A percentile compares a stretch with the other conserved stretches of the same genome.
phyloP scores from a whole-genome alignment of 2,113 vertebrate genomes.

The Corydoras sp. region DNA sequence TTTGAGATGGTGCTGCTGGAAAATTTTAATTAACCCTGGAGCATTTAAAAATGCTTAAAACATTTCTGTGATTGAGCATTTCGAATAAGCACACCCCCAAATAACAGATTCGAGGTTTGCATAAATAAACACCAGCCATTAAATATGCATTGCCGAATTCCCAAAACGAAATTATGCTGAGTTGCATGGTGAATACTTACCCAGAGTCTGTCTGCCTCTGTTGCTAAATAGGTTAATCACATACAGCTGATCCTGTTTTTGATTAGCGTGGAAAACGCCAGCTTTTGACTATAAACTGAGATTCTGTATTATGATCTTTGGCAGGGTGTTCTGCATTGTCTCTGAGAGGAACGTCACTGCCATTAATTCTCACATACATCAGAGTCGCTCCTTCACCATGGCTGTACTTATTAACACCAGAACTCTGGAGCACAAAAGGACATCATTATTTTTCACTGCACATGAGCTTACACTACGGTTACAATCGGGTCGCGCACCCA shows the following conservation, averaged over 20 bases:
- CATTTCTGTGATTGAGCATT: too few species aligned
- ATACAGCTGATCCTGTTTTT: background rate
- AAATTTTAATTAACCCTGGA: too few species aligned
- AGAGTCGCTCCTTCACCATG: too few species aligned
- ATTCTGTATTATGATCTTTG: background rate
- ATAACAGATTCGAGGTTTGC: too few species aligned
- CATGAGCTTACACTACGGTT: background rate
- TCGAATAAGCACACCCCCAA: too few species aligned
- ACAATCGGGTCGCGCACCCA: conserved; percentile 1
- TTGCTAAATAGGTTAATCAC: background rate
- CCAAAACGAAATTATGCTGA: too few species aligned
- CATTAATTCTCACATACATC: background rate
- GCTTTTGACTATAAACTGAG: conserved; percentile 6
- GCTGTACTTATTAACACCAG: too few species aligned
- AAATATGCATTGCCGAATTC: too few species aligned
- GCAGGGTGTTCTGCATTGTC: background rate
- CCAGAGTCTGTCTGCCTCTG: background rate
- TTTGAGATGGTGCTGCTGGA: too few species aligned
- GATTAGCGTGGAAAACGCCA: background rate
- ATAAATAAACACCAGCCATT: too few species aligned
- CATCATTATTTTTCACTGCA: background rate
- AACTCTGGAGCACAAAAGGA: background rate
- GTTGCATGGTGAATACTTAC: too few species aligned
- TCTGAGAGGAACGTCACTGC: background rate
- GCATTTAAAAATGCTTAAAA: too few species aligned